These are phyloP conservation scores for Morelia viridis DNA, from an alignment of 2,797 vertebrate species.

Conservation along the genomic window DNA sequence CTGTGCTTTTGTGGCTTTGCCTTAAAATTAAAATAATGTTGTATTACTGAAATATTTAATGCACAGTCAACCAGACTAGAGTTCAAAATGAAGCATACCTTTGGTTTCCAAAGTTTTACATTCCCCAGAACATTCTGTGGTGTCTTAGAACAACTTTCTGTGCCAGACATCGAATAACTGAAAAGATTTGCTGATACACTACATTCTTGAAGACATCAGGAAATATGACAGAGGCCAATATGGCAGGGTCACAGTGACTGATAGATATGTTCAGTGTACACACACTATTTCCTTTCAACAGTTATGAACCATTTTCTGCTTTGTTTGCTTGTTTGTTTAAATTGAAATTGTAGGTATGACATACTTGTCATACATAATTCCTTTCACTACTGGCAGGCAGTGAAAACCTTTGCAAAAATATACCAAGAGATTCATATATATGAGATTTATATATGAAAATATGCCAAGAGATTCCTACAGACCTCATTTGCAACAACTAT, in stretches of 20 bases:
- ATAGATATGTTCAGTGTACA: background rate
- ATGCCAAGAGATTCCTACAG: background rate
- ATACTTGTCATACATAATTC: conserved; percentile 1
- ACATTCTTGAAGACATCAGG: background rate
- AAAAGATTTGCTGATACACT: background rate
- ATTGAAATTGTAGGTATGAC: background rate
- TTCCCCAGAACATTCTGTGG: background rate
- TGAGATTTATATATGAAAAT: background rate
- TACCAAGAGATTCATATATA: background rate
- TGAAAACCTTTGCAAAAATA: background rate
- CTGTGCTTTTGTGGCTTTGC: background rate
- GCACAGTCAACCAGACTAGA: background rate
- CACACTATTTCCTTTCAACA: conserved; percentile 17
- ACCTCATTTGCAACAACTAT: background rate
- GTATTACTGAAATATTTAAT: background rate
- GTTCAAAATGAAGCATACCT: background rate
- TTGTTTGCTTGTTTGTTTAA: conserved; percentile 4
- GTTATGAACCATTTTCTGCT: background rate
- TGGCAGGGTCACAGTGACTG: background rate
- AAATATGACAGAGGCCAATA: background rate
- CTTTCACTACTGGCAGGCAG: background rate
- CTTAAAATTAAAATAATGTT: background rate
- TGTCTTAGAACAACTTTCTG: background rate
- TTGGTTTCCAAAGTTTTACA: background rate
- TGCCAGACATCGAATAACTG: background rate